Base-by-base conservation (phyloP, 2,113 vertebrate species). In the Mugil cephalus region DNA sequence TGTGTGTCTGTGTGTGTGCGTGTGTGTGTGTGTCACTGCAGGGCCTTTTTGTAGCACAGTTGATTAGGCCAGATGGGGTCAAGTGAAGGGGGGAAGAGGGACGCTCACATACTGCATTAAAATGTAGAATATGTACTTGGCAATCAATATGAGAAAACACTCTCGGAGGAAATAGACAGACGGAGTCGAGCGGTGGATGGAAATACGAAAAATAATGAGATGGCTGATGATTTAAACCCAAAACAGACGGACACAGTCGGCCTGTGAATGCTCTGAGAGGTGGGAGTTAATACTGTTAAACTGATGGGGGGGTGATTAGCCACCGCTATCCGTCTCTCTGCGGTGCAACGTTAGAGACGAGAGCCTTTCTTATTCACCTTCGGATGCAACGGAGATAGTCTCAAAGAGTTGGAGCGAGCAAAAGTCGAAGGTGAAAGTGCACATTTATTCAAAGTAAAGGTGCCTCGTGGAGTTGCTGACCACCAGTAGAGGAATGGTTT, bases 61-160 rank as follows among this genome's bases (percentile, higher is more conserved):
- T 91, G 89, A 91, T 91, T 86, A 83, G 85, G 81, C 84, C 89
- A 91, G 88, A 82, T 87, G 85, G 83, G 89, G 88, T 91, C 87
- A 89, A 87, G 70, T 87, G 74, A 82, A 77, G 73, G 78, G n/a
- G 53, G 80, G 71, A 65, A 80, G 46, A 75, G 62, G 54, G 65
- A 72, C 7, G 38, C 61, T 69, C 53, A 72, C 68, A 75, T 53
- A 73, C 74, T 69, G 77, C 79, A 72, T 82, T 82, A 75, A 81
- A 86, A 86, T 84, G 53, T 70, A 65, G 69, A 81, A 72, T 77
- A 80, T 74, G 62, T 77, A 74, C 62, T 43, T 63, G 60, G 36
- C 59, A 76, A 73, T 83, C 86, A 83, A 62, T 76, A 61, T 77
- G 40, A 63, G 50, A 75, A 85, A 86, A 74, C 52, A 45, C 66